phyloP scores from a whole-genome alignment of 35 echinoderm and acorn worm genomes.

The Holothuria glaberrima region DNA sequence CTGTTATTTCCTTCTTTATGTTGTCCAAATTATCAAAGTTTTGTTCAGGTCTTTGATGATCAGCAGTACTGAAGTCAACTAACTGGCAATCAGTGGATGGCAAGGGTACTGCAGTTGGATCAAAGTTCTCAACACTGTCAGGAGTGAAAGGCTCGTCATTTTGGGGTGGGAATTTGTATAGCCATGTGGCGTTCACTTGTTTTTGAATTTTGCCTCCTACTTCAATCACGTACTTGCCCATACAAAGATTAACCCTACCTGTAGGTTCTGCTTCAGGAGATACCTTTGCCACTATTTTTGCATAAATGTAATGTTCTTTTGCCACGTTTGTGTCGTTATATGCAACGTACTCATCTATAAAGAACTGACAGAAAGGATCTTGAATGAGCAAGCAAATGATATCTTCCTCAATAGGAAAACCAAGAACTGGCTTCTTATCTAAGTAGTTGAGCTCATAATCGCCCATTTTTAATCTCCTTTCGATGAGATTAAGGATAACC shows the following conservation, averaged over 20 bases:
- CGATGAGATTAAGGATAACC: background rate
- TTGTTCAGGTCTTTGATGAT: background rate
- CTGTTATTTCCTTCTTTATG: background rate
- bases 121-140: no score
- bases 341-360: background rate
- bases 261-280: no score
- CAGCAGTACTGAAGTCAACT: no score
- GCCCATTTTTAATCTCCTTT: background rate
- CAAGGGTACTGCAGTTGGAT: no score
- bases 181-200: background rate
- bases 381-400: background rate
- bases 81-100: no score
- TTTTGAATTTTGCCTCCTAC: background rate
- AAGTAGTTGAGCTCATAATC: background rate
- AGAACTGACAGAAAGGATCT: background rate
- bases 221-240: background rate
- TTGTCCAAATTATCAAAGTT: background rate
- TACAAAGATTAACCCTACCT: no score
- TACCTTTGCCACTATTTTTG: no score
- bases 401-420: background rate
- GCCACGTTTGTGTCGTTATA: background rate
- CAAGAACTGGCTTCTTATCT: background rate
- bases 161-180: conserved; percentile 5
- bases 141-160: no score
- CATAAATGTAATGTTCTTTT: conserved; percentile 1